Base-by-base conservation (phyloP, 2,113 vertebrate genomes). In the Phalacrocorax carbo region DNA sequence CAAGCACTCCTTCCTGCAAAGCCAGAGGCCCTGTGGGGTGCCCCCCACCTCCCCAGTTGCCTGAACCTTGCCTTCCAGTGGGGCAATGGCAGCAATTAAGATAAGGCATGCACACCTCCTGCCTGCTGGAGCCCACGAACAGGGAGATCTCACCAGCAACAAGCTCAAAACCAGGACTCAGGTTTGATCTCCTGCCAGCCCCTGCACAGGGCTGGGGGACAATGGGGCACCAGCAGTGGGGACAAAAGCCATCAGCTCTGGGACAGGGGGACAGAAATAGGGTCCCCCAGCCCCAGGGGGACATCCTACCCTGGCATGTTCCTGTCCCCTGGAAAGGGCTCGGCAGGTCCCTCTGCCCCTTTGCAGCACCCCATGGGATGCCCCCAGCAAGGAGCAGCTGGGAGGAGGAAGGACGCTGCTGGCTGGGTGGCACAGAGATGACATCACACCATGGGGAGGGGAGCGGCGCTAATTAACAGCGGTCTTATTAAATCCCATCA, bases 31-130 rank as follows among this genome's bases (percentile, higher is more conserved):
- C 42, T 19, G 7, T 13, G 20, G 32, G 61, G 10, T 65, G 65
- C 6, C 15, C 32, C 36, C 42, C 27, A 2, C 4, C 5, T 19
- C 46, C 48, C 8, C 0, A 0, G 2, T 52, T 36, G 46, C 76
- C 83, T 36, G 77, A 48, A 34, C 65, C 26, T 68, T 87, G 84
- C 48, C 48, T 57, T 54, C 2, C 2, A 34, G 5, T 4, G 3
- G 38, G 21, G 61, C 19, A 17, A 34, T 4, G 46, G 38, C 75
- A 88, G 68, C 72, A 84, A 55, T 83, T 23, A 70, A 84, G 89
- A 87, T 79, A 91, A 95, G 51, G 55, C 2, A 0, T 0, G 7
- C 30, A 9, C 6, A 6, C 57, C 54, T 66, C n/a, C 62, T 7
- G 34, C 29, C 52, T n/a, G 71, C 60, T 4, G 68, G 78, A 20